phyloP scores from a whole-genome alignment of 92 coral and sea anemone genomes.

The Umimayanthus kanabou region DNA sequence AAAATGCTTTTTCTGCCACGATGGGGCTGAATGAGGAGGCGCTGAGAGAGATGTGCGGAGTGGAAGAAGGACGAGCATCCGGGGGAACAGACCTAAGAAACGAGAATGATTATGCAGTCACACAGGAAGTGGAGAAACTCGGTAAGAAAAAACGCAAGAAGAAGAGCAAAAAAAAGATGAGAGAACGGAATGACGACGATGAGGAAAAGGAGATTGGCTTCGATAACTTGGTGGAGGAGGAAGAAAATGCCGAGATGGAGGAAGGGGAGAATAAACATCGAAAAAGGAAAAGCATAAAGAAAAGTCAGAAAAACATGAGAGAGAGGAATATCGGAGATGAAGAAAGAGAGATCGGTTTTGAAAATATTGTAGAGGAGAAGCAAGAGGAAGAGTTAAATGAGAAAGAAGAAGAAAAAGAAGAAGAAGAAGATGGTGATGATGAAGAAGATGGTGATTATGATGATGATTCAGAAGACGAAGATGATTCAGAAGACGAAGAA shows the following conservation, averaged over 20 bases:
- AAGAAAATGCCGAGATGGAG: not conserved
- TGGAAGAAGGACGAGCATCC: not conserved
- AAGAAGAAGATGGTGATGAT: no score
- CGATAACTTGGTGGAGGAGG: not conserved
- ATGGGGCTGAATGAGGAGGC: not conserved
- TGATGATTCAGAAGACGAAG: constrained; percentile 1
- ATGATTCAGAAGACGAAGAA: not conserved
- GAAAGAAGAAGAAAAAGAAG: not conserved
- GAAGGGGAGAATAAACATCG: not conserved
- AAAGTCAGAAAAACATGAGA: not conserved
- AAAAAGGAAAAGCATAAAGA: not conserved
- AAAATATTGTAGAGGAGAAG: not conserved
- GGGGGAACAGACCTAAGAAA: not conserved
- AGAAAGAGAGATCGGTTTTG: not conserved
- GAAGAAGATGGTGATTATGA: not conserved
- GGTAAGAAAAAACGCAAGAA: not conserved
- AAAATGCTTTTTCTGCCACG: not conserved
- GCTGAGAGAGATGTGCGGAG: not conserved
- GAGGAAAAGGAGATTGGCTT: not conserved
- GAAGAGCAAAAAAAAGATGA: not conserved
- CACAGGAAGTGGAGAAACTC: not conserved
- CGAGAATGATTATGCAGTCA: not conserved
- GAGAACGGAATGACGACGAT: not conserved
- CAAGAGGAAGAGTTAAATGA: not conserved
- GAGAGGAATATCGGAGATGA: not conserved